phyloP scores from a whole-genome alignment of 2,888 invertebrate genomes.

The Limnephilus lunatus region DNA sequence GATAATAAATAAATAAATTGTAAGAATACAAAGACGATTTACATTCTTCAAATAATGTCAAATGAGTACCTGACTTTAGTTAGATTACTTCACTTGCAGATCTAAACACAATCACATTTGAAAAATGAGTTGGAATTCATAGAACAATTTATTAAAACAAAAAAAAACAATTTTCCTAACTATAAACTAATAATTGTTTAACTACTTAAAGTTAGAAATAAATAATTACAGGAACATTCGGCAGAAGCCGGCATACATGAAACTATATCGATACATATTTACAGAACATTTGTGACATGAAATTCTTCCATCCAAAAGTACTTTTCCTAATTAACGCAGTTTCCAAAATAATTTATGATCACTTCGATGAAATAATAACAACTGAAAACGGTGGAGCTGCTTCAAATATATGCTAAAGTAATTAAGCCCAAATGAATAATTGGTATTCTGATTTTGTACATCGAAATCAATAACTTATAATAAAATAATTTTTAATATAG shows the following conservation, averaged over 20 bases:
- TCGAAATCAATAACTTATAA: constrained; percentile 15
- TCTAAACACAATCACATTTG: constrained; percentile 41
- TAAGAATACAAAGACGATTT: background rate
- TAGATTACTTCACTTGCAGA: constrained; percentile 39
- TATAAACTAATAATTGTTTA: constrained; percentile 63
- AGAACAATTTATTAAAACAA: constrained; percentile 51
- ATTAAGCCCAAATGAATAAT: background rate
- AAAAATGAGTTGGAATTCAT: constrained; percentile 50
- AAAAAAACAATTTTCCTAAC: constrained; percentile 64
- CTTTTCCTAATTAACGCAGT: background rate
- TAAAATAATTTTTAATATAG: constrained; percentile 20
- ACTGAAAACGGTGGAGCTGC: constrained; percentile 18
- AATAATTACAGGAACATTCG: constrained; percentile 66
- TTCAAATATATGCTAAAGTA: background rate
- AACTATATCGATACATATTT: constrained; percentile 46
- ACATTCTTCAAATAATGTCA: constrained; percentile 35
- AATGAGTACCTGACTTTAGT: constrained; percentile 27
- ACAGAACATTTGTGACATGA: constrained; percentile 51
- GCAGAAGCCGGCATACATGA: constrained; percentile 56
- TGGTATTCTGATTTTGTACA: constrained; percentile 30
- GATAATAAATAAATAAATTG: constrained; percentile 12
- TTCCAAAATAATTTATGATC: background rate
- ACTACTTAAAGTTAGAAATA: constrained; percentile 64
- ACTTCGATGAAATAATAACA: background rate
- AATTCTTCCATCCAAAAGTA: constrained; percentile 34